Conservation (phyloP, 2,888 invertebrate genomes). For the Harpalus rufipes region DNA sequence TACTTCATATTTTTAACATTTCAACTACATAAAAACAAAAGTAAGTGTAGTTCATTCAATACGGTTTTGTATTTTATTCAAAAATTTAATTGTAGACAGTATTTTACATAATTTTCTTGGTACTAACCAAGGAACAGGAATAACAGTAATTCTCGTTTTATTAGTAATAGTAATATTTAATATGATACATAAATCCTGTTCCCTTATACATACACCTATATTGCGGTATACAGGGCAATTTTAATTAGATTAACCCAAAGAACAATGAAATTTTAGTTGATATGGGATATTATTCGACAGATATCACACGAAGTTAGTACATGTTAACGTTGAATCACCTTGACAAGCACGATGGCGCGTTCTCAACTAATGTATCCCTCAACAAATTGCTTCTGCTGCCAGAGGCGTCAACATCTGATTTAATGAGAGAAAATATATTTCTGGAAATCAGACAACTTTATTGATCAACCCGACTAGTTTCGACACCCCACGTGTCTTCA, state of each 20-base stretch:
- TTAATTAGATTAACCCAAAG: constrained; percentile 22
- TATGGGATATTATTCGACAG: constrained; percentile 31
- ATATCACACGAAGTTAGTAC: constrained; percentile 10
- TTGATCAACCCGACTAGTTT: no score
- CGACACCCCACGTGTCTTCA: no score
- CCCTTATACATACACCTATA: background rate
- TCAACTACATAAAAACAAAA: no score
- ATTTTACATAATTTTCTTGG: no score
- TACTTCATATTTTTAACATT: no score
- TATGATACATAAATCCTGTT: background rate
- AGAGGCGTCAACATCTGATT: background rate
- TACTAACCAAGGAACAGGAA: no score
- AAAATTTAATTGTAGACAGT: no score
- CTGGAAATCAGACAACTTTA: no score
- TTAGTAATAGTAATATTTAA: background rate
- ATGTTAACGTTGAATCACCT: background rate
- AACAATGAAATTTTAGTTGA: constrained; percentile 32
- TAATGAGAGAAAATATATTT: background rate
- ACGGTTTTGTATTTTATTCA: no score
- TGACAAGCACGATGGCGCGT: constrained; percentile 15
- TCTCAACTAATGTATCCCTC: constrained; percentile 6
- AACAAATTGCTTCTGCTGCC: constrained; percentile 4
- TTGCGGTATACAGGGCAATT: constrained; percentile 2
- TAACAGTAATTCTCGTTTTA: background rate
- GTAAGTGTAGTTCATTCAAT: no score